Percentiles rank a stretch among this genome's conserved stretches.
Evolutionary conservation across 2,888 invertebrate genomes (phyloP).

Genomic region (Cerceris rybyensis): DNA sequence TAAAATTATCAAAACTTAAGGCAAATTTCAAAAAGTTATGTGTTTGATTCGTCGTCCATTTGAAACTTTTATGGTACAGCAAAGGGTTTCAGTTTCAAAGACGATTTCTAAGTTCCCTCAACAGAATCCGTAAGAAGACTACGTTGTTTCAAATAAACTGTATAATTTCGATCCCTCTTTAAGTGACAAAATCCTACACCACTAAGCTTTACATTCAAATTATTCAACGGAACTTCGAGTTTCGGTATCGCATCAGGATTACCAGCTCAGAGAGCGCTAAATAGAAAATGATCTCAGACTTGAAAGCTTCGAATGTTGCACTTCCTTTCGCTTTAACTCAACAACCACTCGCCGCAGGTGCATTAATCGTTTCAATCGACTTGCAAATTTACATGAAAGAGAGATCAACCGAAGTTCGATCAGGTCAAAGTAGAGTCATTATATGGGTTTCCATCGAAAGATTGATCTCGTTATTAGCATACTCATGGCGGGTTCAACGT

Average conservation of each 20-base stretch:
- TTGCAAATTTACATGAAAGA: slow-evolving; percentile 2
- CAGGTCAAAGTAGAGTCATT: neutral
- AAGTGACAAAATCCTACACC: neutral
- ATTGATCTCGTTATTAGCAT: slow-evolving; percentile 28
- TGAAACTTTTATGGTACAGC: too few species aligned
- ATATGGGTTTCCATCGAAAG: slow-evolving; percentile 2
- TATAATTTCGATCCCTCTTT: neutral
- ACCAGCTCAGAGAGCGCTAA: neutral
- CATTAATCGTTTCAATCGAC: neutral
- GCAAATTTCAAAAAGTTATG: too few species aligned
- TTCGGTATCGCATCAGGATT: neutral
- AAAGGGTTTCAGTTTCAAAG: too few species aligned
- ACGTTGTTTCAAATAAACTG: too few species aligned
- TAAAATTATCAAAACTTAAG: too few species aligned
- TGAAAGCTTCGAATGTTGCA: neutral
- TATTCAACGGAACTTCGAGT: neutral
- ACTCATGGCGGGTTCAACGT: slow-evolving; percentile 10
- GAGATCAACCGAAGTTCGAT: slow-evolving; percentile 5
- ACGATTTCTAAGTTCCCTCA: too few species aligned
- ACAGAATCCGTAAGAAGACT: too few species aligned
- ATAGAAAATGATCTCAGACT: neutral
- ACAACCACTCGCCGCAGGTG: neutral
- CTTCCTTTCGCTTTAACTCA: neutral
- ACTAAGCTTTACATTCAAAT: neutral
- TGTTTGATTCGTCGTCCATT: too few species aligned